phyloP scores from a whole-genome alignment of 1,140 invertebrate genomes.

The Piezodorus guildinii region DNA sequence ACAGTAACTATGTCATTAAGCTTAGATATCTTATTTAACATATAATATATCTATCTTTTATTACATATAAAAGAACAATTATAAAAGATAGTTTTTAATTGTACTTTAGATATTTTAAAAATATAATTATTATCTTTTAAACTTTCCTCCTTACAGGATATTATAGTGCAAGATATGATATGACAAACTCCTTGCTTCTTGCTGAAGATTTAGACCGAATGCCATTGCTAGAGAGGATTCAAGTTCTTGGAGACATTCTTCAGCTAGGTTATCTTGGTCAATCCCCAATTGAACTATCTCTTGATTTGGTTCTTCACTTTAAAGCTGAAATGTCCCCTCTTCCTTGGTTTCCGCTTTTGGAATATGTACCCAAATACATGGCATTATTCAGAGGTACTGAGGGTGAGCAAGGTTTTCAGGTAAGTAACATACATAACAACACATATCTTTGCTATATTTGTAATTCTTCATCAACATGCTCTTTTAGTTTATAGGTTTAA shows the following conservation, averaged over 20 bases:
- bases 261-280: constrained; percentile 43
- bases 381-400: neutral
- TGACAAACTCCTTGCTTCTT: constrained; percentile 39
- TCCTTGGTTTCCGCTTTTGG: constrained; percentile 16
- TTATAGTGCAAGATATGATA: constrained; percentile 61
- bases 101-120: too few relatives aligned
- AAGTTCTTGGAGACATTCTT: constrained; percentile 67
- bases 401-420: neutral
- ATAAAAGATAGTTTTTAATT: too few relatives aligned
- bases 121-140: neutral
- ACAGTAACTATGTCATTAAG: neutral
- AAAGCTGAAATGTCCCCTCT: constrained; percentile 10
- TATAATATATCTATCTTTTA: too few relatives aligned
- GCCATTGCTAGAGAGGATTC: constrained; percentile 45
- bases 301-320: constrained; percentile 14
- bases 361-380: constrained; percentile 1
- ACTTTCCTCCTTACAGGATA: constrained; percentile 39
- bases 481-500: too few relatives aligned
- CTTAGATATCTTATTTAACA: too few relatives aligned
- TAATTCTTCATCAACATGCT: too few relatives aligned
- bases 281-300: constrained; percentile 4
- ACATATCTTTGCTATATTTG: too few relatives aligned
- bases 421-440: neutral
- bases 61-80: too few relatives aligned
- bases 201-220: constrained; percentile 10